phyloP scores from a whole-genome alignment of 1,140 invertebrate species.

The Globodera ellingtonae region DNA sequence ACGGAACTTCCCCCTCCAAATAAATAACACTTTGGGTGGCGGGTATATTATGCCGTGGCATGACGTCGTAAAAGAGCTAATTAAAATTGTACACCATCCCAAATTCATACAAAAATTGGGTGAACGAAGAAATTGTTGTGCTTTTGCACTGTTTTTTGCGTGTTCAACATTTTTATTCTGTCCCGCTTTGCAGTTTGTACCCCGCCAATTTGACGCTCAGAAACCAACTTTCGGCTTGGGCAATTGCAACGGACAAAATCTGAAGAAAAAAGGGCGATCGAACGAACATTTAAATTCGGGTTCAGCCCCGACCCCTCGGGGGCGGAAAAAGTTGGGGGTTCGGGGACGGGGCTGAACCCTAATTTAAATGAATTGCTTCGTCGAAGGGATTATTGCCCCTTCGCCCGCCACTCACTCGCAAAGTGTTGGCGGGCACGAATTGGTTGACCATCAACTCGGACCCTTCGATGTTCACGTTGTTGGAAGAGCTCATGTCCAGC shows the following conservation, averaged over 20 bases:
- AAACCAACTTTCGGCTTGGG: conserved; percentile 51
- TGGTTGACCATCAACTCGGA: conserved; percentile 43
- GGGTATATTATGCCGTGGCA: neutral
- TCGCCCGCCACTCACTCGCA: conserved; percentile 33
- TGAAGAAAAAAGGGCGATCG: conserved; percentile 16
- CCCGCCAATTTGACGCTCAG: conserved; percentile 43
- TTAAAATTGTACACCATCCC: no score
- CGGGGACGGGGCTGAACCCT: neutral
- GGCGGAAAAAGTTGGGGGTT: neutral
- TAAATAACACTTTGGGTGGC: neutral
- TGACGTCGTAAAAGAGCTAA: neutral
- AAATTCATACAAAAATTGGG: neutral
- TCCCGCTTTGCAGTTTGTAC: neutral
- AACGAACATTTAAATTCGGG: neutral
- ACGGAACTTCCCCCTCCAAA: neutral
- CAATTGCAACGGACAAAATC: conserved; percentile 49
- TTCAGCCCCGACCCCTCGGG: no score
- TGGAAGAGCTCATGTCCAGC: conserved; percentile 43
- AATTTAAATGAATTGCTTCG: neutral
- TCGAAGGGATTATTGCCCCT: no score
- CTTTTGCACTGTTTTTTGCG: neutral
- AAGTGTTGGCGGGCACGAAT: conserved; percentile 34
- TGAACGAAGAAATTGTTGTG: neutral
- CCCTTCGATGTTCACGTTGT: conserved; percentile 53
- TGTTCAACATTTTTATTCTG: conserved; percentile 1